phyloP scores from a whole-genome alignment of 2,888 invertebrate genomes.

The Acleris sparsana region DNA sequence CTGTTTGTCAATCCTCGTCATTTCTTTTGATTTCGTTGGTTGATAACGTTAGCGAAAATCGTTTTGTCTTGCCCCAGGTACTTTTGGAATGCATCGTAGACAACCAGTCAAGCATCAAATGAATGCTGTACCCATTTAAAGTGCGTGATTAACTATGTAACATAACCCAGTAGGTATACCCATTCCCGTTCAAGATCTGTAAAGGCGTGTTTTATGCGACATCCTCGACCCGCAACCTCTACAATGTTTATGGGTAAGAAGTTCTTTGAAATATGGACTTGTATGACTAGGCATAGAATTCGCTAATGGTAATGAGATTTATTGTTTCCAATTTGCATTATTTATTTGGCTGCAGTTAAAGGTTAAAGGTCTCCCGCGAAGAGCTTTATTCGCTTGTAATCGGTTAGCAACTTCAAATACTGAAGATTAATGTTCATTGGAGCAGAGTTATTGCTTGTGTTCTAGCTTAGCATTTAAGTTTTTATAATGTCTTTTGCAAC shows the following conservation, averaged over 20 bases:
- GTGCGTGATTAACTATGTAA: constrained; percentile 11
- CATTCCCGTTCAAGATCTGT: constrained; percentile 5
- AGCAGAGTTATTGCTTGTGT: neutral
- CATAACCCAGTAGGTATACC: constrained; percentile 16
- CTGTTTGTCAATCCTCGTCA: no score
- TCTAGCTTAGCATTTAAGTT: neutral
- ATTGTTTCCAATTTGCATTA: constrained; percentile 39
- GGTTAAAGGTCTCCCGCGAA: constrained; percentile 23
- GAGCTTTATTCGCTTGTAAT: constrained; percentile 15
- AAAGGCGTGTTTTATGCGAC: constrained; percentile 47
- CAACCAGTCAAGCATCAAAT: constrained; percentile 1
- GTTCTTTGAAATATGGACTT: constrained; percentile 44
- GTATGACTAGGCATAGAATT: constrained; percentile 35
- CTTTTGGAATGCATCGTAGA: neutral
- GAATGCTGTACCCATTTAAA: neutral
- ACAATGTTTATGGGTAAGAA: constrained; percentile 54
- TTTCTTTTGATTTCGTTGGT: no score
- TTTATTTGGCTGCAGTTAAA: constrained; percentile 31
- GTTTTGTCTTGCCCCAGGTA: no score
- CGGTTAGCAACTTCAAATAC: constrained; percentile 6
- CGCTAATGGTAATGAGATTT: constrained; percentile 38
- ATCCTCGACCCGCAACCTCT: constrained; percentile 46
- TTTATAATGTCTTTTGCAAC: neutral
- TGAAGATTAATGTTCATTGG: neutral
- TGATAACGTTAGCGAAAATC: no score